Evolutionary conservation across 2,888 invertebrate species (phyloP).

Genomic region (Oconnorella tubifera): DNA sequence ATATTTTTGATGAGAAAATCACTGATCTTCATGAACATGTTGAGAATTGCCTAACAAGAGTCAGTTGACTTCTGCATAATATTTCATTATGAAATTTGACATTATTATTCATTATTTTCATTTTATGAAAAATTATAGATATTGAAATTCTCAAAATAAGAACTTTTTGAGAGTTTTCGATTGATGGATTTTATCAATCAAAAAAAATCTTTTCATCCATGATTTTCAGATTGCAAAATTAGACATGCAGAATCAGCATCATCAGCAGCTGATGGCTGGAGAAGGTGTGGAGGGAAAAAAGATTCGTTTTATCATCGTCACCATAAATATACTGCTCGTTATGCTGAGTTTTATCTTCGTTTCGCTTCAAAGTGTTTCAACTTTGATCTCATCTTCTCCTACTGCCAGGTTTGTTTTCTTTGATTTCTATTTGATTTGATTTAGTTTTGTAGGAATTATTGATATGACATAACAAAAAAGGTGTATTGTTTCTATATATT

Average conservation of each 20-base stretch:
- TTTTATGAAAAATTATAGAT: too few relatives aligned
- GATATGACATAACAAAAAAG: too few relatives aligned
- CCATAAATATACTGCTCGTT: background rate
- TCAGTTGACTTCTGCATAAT: background rate
- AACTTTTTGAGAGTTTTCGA: too few relatives aligned
- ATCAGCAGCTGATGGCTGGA: background rate
- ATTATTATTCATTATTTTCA: too few relatives aligned
- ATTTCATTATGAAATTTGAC: too few relatives aligned
- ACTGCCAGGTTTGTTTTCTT: background rate
- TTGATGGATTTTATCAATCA: too few relatives aligned
- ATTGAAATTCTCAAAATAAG: too few relatives aligned
- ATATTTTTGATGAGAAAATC: background rate
- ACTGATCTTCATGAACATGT: background rate
- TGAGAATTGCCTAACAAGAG: background rate
- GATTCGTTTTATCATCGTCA: background rate
- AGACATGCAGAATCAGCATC: background rate
- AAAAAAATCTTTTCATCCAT: too few relatives aligned
- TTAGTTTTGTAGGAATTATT: too few relatives aligned
- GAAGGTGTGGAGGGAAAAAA: background rate
- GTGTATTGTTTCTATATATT: too few relatives aligned
- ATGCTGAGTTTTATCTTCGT: background rate
- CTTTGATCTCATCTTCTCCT: background rate
- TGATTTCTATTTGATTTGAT: too few relatives aligned
- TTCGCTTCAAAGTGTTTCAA: background rate
- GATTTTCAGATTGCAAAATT: background rate